Evolutionary conservation across 2,113 vertebrate species (phyloP), one percentile per base, ranked within the genome.

Genomic region (Chascanopsetta lugubris): DNA sequence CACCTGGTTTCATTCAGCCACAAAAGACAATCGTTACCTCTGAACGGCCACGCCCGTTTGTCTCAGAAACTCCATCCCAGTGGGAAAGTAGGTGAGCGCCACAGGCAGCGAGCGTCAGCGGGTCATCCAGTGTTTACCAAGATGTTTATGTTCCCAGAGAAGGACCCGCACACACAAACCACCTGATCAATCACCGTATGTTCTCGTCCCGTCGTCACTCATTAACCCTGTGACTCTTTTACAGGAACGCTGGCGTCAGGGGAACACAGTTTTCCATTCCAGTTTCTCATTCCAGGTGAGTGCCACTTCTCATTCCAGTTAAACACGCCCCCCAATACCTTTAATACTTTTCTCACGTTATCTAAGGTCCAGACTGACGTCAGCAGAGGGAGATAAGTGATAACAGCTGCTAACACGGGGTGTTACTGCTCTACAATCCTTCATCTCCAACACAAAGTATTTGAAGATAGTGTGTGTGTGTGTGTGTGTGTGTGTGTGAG

Each of bases 211-310:
- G 13, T n/a, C 20, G 22, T 63, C 26, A 45, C 51, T 77, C 25
- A 79, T 48, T 1, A 40, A 49, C 13, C 4, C 3, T 56, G 82
- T 18, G 15, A 11, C 9, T 91, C 30, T 92, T 82, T 85, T 10
- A 0, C 89, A 99, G 97, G 96, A 50, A 92, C 87, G n/a, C 90
- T 99, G 79, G 56, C 87, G 0, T 74, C 94, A 6, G 97, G 97
- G 11, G 95, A 96, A 30, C 95, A 99, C 93, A 93, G 47, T 76
- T 97, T 97, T 42, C 92, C 95, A 0, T 99, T 99, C 93, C 97
- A 95, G 92, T 99, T 99, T 80, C 87, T 96, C 62, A 93, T 99
- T 75, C 96, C 97, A 93, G 94, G 97, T 99, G 89, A 76, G 92
- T 60, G 10, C 38, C 40, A 22, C 3, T 2, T 1, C 12, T 59